Base-by-base conservation (phyloP, 2,113 vertebrate species). In the Neogobius melanostomus region DNA sequence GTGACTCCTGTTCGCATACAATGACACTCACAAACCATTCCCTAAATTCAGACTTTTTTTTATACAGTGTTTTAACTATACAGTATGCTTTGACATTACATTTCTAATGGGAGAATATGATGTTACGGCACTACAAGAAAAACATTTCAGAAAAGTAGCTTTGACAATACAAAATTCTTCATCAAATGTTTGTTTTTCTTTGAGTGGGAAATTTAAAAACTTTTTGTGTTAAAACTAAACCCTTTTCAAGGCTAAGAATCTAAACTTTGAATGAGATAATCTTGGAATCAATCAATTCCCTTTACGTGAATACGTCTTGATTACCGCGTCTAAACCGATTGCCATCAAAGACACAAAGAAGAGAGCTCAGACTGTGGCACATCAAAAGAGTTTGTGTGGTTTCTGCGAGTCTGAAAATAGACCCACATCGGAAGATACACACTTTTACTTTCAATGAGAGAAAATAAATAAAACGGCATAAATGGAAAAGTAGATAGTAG, bases 351-450 rank as follows among this genome's bases (percentile, higher is more conserved):
- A 81, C 71, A 14, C 46, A 50, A 74, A 62, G 81, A 79, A 46
- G 72, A 86, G 87, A 87, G 86, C 61, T 49, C 79, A 87, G 89
- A 87, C 87, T 87, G 89, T 53, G 6, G 67, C 59, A 89, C 86
- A 82, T 91, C 88, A 91, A 91, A 89, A 83, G 85, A 88, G 78
- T 90, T 89, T 85, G 89, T 90, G 84, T 77, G 47, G 80, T 83
- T 6, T 10, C 76, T 61, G 74, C 74, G 78, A 64, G 68, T 61
- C 85, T 72, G 79, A 78, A 87, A 84, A 90, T 82, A 85, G 73
- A 72, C 66, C 76, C 74, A 66, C 81, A 61, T 69, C 51, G 42
- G 74, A 61, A 76, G 6, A 68, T 6, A 21, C 62, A 48, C 45
- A 68, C 69, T 54, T 45, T 43, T 62, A 64, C 63, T 71, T 11